Evolutionary conservation across 2,113 vertebrate genomes (phyloP), one percentile per base, ranked within the genome.

Genomic region (Phalacrocorax pelagicus): DNA sequence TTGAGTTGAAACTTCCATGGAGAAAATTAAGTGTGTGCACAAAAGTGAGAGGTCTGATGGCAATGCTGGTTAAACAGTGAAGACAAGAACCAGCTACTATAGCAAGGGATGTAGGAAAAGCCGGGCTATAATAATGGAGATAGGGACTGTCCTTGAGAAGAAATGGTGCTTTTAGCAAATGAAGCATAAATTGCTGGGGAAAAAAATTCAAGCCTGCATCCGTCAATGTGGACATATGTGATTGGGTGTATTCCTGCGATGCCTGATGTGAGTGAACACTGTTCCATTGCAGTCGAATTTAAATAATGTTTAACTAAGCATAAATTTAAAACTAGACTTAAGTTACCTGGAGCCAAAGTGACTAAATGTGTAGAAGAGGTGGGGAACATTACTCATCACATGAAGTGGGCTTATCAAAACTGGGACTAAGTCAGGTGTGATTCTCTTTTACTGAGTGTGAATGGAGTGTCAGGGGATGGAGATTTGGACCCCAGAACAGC

Each of bases 251-350:
- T 79, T 89, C 70, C 49, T 1, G 6, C 83, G 71, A 46, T 42
- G 20, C 32, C 40, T 79, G 71, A 30, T 75, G 29, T 27, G 67
- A 49, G 22, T 59, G 87, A 89, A 55, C 55, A 14, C 58, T 92
- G 67, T 58, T 94, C 54, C 27, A 4, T 29, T 86, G 81, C 71
- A 62, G 38, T 63, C 52, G 66, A n/a, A 23, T 63, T 69, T 59
- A 86, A 96, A 70, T 72, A 90, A 79, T 70, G 62, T 91, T 96
- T 92, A 96, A 91, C 81, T 63, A 49, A 77, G 58, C 49, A 69
- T 38, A 44, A 51, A 62, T 92, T 57, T 80, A 82, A 62, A 85
- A 69, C 59, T 66, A 54, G 51, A 9, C 32, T 81, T 47, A 16
- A 49, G 65, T 70, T 92, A 55, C 59, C 77, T 22, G 29, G 7